Percentiles rank a stretch among this genome's conserved stretches.
Conservation (phyloP, 2,113 vertebrate species). For the Strigops habroptila region DNA sequence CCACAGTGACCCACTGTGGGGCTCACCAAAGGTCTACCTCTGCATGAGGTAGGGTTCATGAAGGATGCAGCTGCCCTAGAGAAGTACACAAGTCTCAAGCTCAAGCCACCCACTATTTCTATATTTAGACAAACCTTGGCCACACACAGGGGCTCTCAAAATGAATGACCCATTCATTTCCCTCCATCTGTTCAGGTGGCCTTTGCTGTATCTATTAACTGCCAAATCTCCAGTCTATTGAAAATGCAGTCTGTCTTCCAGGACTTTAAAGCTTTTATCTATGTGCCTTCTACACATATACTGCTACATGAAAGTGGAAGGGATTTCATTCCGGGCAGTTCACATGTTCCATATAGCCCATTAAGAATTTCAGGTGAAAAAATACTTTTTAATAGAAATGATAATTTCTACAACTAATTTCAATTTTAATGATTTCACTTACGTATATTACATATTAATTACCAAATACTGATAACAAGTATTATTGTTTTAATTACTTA, state of each 20-base stretch:
- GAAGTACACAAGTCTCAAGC: neutral
- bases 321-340: neutral
- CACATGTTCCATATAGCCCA: neutral
- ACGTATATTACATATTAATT: neutral
- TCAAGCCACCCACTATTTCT: neutral
- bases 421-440: neutral
- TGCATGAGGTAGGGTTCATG: neutral
- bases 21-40: neutral
- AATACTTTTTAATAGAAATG: neutral
- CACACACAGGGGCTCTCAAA: neutral
- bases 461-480: neutral
- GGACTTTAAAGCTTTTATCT: neutral
- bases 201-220: neutral
- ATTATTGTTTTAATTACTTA: neutral
- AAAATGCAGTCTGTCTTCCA: constrained; percentile 1
- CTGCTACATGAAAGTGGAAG: neutral
- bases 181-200: neutral
- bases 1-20: neutral
- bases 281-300: neutral
- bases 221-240: neutral
- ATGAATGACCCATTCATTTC: neutral
- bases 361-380: neutral
- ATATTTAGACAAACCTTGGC: neutral
- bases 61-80: neutral
- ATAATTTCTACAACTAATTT: neutral